Conservation (phyloP, 2,797 vertebrate genomes). For the Aphelocoma californica region DNA sequence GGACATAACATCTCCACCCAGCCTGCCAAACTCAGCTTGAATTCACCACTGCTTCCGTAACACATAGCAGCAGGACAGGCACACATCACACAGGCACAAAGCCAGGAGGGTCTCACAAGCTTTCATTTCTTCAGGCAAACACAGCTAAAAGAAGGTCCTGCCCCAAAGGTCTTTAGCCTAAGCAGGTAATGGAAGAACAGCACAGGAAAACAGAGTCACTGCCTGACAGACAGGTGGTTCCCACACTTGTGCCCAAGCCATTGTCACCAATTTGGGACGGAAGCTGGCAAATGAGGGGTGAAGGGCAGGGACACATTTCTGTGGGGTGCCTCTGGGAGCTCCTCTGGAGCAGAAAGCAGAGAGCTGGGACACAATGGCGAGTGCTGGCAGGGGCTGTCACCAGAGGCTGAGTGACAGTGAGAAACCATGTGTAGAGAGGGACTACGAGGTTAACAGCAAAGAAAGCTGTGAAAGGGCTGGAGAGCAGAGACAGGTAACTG, state of each 20-base stretch:
- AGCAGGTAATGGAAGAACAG: neutral
- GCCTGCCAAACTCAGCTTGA: neutral
- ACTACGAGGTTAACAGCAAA: conserved; percentile 30
- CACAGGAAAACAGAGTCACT: neutral
- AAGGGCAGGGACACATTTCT: neutral
- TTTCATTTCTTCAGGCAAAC: neutral
- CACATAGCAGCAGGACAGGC: neutral
- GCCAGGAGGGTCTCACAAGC: neutral
- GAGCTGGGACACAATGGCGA: neutral
- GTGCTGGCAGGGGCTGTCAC: neutral
- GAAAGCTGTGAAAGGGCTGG: conserved; percentile 23
- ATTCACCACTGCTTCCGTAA: neutral
- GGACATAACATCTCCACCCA: neutral
- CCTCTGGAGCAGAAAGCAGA: neutral
- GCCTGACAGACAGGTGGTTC: neutral
- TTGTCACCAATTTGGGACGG: neutral
- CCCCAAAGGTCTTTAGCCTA: neutral
- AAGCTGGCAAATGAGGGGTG: neutral
- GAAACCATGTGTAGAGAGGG: neutral
- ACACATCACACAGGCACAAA: neutral
- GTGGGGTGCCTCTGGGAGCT: neutral
- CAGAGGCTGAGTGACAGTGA: neutral
- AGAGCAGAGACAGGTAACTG: conserved; percentile 54
- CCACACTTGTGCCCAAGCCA: fast-evolving
- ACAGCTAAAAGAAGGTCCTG: neutral